phyloP scores from a whole-genome alignment of 2,888 invertebrate species.

The Anarsia innoxiella region DNA sequence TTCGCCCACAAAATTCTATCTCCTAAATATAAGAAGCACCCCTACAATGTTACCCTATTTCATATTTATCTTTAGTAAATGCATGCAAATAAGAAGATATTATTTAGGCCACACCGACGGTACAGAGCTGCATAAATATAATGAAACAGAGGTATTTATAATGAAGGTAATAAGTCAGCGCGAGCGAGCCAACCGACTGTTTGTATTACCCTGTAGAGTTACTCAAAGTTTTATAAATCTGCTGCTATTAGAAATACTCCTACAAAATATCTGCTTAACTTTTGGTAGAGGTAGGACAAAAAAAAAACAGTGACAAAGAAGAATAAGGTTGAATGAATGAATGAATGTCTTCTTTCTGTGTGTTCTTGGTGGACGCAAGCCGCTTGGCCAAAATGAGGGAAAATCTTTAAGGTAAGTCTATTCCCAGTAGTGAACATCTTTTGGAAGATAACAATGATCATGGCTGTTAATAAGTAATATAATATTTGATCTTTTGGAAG shows the following conservation, averaged over 20 bases:
- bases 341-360: background rate
- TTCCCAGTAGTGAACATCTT: too few species aligned
- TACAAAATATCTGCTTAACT: background rate
- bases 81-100: background rate
- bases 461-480: too few species aligned
- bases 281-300: background rate
- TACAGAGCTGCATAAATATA: conserved; percentile 13
- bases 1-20: background rate
- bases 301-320: background rate
- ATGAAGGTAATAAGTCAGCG: conserved; percentile 22
- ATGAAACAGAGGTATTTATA: conserved; percentile 19
- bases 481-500: too few species aligned
- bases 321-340: background rate
- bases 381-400: too few species aligned
- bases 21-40: background rate
- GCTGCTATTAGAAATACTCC: background rate
- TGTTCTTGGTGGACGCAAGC: too few species aligned
- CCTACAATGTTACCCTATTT: background rate
- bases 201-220: conserved; percentile 5
- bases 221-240: conserved; percentile 3
- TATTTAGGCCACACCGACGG: too few species aligned
- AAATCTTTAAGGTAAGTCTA: too few species aligned
- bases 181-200: conserved; percentile 5
- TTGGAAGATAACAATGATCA: too few species aligned
- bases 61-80: background rate